Conservation (phyloP, 1,140 invertebrate species). For the Pomacea maculata region DNA sequence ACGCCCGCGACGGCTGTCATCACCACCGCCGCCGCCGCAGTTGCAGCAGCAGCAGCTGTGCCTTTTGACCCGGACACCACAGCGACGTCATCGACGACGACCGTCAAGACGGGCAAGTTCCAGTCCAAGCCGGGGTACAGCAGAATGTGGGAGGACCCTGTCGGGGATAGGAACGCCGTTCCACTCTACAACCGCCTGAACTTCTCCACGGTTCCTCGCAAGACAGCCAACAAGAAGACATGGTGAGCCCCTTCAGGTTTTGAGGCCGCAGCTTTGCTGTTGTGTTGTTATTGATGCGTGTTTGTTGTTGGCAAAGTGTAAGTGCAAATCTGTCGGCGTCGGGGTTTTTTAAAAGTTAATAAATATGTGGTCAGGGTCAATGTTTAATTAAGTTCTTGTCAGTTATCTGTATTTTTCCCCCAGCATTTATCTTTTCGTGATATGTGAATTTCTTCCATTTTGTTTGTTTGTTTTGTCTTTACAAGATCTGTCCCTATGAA, state of each 20-base stretch:
- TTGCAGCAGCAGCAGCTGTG: neutral
- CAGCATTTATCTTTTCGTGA: too few species aligned
- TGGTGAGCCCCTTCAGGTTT: conserved; percentile 41
- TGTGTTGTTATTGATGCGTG: neutral
- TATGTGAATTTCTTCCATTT: too few species aligned
- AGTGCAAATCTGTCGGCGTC: too few species aligned
- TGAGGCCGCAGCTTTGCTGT: neutral
- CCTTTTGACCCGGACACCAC: neutral
- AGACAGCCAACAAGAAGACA: conserved; percentile 51
- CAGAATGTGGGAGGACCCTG: conserved; percentile 47
- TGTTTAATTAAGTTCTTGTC: too few species aligned
- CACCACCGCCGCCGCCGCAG: neutral
- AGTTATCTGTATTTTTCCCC: too few species aligned
- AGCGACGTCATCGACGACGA: too few species aligned
- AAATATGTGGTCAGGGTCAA: too few species aligned
- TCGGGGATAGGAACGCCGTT: conserved; percentile 36
- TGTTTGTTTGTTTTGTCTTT: too few species aligned
- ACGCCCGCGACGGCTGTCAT: conserved; percentile 1
- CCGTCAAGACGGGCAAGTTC: conserved; percentile 18
- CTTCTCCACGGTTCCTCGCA: conserved; percentile 53
- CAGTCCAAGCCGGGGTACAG: conserved; percentile 32
- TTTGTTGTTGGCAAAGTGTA: too few species aligned
- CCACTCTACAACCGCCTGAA: conserved; percentile 53
- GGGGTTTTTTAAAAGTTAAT: too few species aligned
- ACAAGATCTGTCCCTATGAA: too few species aligned